A percentile compares a stretch with the other conserved stretches of the same genome.
Conservation (phyloP, 1,140 invertebrate species). For the Schlechtendalia chinensis region DNA sequence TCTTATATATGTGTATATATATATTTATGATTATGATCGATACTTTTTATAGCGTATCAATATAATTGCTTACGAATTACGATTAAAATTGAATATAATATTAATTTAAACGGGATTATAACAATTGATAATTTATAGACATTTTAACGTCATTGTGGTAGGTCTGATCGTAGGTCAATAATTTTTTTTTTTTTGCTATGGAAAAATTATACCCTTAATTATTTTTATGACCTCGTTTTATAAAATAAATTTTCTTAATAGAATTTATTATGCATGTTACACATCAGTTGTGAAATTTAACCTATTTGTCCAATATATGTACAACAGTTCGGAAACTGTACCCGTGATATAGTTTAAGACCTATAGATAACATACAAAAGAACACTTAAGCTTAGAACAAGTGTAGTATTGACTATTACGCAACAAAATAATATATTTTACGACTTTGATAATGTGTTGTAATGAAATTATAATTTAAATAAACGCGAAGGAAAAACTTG, state of each 20-base stretch:
- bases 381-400: neutral
- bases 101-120: neutral
- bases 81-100: neutral
- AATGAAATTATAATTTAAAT: too few species aligned
- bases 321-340: too few species aligned
- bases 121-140: neutral
- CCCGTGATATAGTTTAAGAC: too few species aligned
- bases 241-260: neutral
- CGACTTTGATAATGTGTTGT: too few species aligned
- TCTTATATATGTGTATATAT: neutral
- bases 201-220: neutral
- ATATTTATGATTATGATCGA: neutral
- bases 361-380: neutral
- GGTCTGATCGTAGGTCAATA: neutral
- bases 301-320: too few species aligned
- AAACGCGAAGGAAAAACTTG: too few species aligned
- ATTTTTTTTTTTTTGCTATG: too few species aligned
- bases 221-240: neutral
- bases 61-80: neutral
- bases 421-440: too few species aligned
- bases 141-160: neutral
- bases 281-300: too few species aligned
- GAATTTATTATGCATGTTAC: neutral
- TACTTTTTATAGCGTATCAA: neutral
- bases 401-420: too few species aligned